phyloP scores from a whole-genome alignment of 2,797 vertebrate genomes.

The Rhinichthys osculus region DNA sequence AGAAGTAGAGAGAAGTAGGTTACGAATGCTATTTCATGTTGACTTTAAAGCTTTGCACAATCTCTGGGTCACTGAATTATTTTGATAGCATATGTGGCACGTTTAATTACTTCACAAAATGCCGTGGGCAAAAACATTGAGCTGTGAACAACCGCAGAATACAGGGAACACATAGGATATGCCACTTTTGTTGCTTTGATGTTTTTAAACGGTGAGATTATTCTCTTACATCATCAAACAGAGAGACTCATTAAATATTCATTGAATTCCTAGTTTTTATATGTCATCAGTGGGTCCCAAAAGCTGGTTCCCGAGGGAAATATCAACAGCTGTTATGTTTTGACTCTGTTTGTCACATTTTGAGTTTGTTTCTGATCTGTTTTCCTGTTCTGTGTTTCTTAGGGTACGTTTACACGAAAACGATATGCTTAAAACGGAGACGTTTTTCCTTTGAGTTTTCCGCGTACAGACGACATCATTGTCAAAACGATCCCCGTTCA shows the following conservation, averaged over 20 bases:
- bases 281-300: constrained; percentile 19
- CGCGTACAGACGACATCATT: too few species aligned
- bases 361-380: too few species aligned
- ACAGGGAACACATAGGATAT: constrained; percentile 5
- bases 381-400: too few species aligned
- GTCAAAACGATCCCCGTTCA: too few species aligned
- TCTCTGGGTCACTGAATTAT: constrained; percentile 28
- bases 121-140: constrained; percentile 12
- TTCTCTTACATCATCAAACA: constrained; percentile 32
- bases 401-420: too few species aligned
- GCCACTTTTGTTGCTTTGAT: constrained; percentile 19
- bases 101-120: constrained; percentile 23
- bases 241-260: constrained; percentile 23
- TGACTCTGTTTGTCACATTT: too few species aligned
- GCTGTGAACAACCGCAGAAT: not conserved
- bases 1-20: not conserved
- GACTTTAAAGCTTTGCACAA: constrained; percentile 22
- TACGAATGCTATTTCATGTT: constrained; percentile 13
- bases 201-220: not conserved
- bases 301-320: not conserved
- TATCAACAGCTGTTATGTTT: constrained; percentile 15
- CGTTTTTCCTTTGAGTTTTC: too few species aligned
- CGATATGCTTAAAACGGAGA: too few species aligned
- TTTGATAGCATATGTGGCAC: constrained; percentile 6
- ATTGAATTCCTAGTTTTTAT: constrained; percentile 15